phyloP scores from a whole-genome alignment of 2,888 invertebrate species.

The Drosophila antonietae region DNA sequence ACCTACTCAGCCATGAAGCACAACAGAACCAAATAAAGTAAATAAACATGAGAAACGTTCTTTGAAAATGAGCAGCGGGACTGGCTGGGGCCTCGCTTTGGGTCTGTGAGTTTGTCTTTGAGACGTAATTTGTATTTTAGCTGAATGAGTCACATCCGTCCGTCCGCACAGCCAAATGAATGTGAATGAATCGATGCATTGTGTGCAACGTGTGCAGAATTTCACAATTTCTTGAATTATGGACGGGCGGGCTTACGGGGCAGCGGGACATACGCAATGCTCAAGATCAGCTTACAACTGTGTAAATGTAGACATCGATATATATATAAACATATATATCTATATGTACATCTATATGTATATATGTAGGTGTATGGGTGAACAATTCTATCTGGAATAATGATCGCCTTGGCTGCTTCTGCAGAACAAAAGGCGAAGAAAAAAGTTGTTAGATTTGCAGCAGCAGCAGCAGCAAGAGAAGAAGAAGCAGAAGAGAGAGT shows the following conservation, averaged over 20 bases:
- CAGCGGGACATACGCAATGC: neutral
- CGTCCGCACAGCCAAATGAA: too few species aligned
- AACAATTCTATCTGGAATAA: conserved; percentile 46
- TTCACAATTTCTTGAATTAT: conserved; percentile 62
- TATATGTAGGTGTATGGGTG: neutral
- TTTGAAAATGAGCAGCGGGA: neutral
- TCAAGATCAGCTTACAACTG: conserved; percentile 49
- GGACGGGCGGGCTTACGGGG: conserved; percentile 6
- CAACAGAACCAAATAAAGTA: conserved; percentile 27
- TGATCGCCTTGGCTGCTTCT: conserved; percentile 40
- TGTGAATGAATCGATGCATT: conserved; percentile 57
- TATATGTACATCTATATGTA: neutral
- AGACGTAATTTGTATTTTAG: conserved; percentile 49
- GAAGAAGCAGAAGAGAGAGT: conserved; percentile 20
- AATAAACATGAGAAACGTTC: conserved; percentile 50
- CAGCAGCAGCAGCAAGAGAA: conserved; percentile 2
- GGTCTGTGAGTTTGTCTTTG: conserved; percentile 5
- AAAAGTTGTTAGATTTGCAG: conserved; percentile 45
- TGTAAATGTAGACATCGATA: neutral
- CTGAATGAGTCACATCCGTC: conserved; percentile 70
- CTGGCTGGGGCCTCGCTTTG: conserved; percentile 6
- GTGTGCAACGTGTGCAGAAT: conserved; percentile 68
- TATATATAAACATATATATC: neutral
- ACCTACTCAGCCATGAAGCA: conserved; percentile 70
- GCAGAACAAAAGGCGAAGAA: conserved; percentile 13